These are phyloP conservation scores for Gorsachius goisagi DNA, from an alignment of 2,113 vertebrate species.

Conservation along the genomic window DNA sequence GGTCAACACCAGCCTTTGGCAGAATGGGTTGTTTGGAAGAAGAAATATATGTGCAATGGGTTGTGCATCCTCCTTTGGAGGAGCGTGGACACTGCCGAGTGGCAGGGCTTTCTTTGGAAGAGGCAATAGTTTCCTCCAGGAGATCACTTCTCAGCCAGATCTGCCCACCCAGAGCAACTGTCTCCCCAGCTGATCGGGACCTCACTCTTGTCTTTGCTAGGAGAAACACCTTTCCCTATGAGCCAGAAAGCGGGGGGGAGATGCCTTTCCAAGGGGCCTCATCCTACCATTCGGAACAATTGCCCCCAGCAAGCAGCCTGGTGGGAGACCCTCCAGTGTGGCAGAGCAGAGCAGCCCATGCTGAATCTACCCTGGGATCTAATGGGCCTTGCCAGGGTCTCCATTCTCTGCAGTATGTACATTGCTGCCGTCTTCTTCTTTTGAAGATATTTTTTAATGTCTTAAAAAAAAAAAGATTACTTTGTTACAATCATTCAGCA, in stretches of 20 bases:
- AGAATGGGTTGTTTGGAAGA: background rate
- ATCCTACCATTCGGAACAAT: background rate
- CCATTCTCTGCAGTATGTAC: conserved; percentile 15
- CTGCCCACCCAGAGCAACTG: background rate
- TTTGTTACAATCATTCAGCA: conserved; percentile 80
- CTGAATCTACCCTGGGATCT: background rate
- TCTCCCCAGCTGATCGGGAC: background rate
- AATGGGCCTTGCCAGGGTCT: background rate
- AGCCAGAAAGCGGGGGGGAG: background rate
- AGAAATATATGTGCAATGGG: background rate
- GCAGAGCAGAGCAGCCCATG: background rate
- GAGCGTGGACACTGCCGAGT: fast-evolving
- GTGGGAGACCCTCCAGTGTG: background rate
- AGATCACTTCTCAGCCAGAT: background rate
- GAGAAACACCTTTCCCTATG: background rate
- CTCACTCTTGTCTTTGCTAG: background rate
- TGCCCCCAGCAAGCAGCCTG: background rate
- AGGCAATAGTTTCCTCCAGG: background rate
- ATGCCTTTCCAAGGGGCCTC: no score
- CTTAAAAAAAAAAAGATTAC: conserved; percentile 74
- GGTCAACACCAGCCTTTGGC: background rate
- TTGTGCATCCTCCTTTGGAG: background rate
- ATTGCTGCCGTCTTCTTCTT: conserved; percentile 62
- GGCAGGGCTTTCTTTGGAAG: background rate
- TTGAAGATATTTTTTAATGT: conserved; percentile 78